Evolutionary conservation across 1,140 invertebrate genomes (phyloP), one percentile per base, ranked within the genome.

Genomic region (Elymnias hypermnestra): DNA sequence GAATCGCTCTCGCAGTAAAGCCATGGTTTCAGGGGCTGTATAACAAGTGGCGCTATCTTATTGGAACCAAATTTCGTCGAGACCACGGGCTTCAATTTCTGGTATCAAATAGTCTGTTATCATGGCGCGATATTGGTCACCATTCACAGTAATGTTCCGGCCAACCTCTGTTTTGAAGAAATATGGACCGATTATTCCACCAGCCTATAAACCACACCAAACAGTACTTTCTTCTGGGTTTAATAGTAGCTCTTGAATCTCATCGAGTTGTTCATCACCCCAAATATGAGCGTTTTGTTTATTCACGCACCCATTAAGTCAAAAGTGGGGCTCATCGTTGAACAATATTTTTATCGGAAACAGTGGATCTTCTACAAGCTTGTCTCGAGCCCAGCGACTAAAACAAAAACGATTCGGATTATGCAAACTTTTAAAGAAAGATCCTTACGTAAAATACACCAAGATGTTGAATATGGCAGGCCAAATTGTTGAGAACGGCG

Each of bases 141-240:
- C 63, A 53, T 65, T 72, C 31, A 76, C 69, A 4, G 61, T 68
- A 28, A 71, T 51, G 12, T 23, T 46, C 23, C 48, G 22, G 8
- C 54, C 53, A 45, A 9, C 47, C 7, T 70, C 50, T 29, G 67
- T 51, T 67, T 62, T 39, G 39, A 78, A 77, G 39, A 78, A 73
- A 36, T 65, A 75, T 26, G 63, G 66, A 19, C 72, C 58, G 40
- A 75, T 47, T 28, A 53, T 21, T 17, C 47, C 48, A 31, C 64
- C 57, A 53, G 44, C 44, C 31, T 46, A 56, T 44, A 57, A 47
- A 40, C 15, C 55, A 37, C 59, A 67, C 63, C 57, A 73, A 62
- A 76, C 67, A 51, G 69, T 72, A 39, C 62, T 23, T 50, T 57
- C 49, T 55, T 66, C 47, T 12, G 72, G 52, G 53, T 53, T 45